Evolutionary conservation across 2,113 vertebrate species (phyloP), one percentile per base, ranked within the genome.

Genomic region (Anthoscopus minutus): DNA sequence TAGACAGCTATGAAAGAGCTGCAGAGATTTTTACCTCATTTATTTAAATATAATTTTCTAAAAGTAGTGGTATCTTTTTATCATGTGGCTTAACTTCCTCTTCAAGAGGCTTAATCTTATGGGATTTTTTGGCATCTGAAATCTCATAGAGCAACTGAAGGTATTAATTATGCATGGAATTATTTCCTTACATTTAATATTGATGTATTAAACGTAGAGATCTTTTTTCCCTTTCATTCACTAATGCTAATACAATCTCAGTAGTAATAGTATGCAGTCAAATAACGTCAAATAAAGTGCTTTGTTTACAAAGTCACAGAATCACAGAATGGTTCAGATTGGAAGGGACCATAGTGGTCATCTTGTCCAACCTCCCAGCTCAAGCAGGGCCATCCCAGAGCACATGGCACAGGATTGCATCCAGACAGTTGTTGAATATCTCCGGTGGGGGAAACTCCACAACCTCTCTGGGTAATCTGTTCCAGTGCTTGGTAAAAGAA

Each of bases 361-460:
- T n/a, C 33, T 38, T 23, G 16, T 38, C 20, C 38, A 38, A 17
- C 4, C 37, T 53, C 45, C 15, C 53, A 15, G 45, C 28, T 60
- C 33, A 53, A 20, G 38, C 28, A 60, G 7, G 38, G 13, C 33
- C 28, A 47, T 40, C 45, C 38, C 31, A 45, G 45, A 53, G 16
- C 24, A 27, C 11, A 15, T 13, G 14, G 54, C 8, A 24, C 14
- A 61, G 78, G 9, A 47, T 10, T n/a, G 20, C 53, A 15, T 61
- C 10, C 16, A 40, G 13, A 18, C 0, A 1, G 10, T 51, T 40
- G 2, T 1, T 22, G 40, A 61, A 7, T 15, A 40, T 54, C n/a
- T 61, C 54, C 18, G 18, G 13, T 10, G n/a, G 74, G 6, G 21
- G 21, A 61, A 8, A 40, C 5, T 61, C 17, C 21, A 53, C 37